Evolutionary conservation across 1,140 invertebrate genomes (phyloP), one percentile per base, ranked within the genome.

Genomic region (Acromyrmex charruanus): DNA sequence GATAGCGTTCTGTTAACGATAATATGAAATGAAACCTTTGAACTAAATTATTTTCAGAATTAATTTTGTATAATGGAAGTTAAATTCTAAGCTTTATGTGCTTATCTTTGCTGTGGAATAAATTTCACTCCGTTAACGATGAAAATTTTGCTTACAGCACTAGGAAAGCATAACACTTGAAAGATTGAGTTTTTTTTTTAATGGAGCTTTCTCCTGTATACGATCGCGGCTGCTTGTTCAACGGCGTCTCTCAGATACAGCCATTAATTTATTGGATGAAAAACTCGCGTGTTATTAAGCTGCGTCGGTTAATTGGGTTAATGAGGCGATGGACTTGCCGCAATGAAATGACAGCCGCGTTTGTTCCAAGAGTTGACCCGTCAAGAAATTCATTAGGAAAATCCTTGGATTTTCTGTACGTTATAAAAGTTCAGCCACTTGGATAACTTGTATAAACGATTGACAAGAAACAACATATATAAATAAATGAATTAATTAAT

Each of bases 221-320:
- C 75, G 89, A 87, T 89, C 86, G 80, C 58, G 61, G 88, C 51
- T 77, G 88, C 68, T 85, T 79, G 88, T 89, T 89, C 84, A 81
- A 87, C 85, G 85, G 25, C 61, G 68, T 75, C 75, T 90, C 89
- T 90, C 79, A 80, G 35, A 72, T 58, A 87, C 69, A 55, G 35
- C 75, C 77, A 68, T 79, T 91, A 91, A 91, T 91, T 91, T 91
- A 72, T 77, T 82, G 89, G 72, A 91, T 91, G 85, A 91, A 87
- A 91, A 77, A 90, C 80, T 65, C 84, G 88, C 90, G 89, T 90
- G 87, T 93, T 92, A 93, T 94, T 90, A 91, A 92, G 91, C 87
- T 84, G 85, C 85, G 88, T 39, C 89, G 88, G 79, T 92, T 94
- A 94, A 94, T 94, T 94, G 92, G 93, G 93, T 94, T 94, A 94